Evolutionary conservation across 2,113 vertebrate genomes (phyloP), one percentile per base, ranked within the genome.

Genomic region (Macaca mulatta): DNA sequence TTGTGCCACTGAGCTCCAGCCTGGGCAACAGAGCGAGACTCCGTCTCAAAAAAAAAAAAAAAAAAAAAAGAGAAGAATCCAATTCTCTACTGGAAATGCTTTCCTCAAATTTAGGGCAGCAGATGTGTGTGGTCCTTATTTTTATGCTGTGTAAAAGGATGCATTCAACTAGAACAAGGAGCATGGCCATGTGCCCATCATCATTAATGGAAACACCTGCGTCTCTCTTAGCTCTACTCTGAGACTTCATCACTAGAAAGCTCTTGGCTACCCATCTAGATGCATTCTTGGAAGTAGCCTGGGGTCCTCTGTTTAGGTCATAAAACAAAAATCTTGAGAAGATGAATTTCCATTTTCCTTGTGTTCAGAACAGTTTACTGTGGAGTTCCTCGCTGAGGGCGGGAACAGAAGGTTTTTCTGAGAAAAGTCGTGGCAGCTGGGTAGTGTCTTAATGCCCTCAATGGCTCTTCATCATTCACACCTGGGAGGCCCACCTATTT

Each of bases 391-490:
- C 77, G 85, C 1, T 18, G 50, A 79, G 90, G 74, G 52, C 89
- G 64, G 92, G 6, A 27, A 45, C 14, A 3, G 0, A 8, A 45
- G 79, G 55, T 96, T 79, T 96, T 93, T 80, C 74, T 90, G 50
- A 67, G 1, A 48, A 96, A 83, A 83, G 83, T 32, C 25, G 0
- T 7, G 45, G 86, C 84, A 87, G 57, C 86, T 57, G 89, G 89
- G 95, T 48, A 85, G 17, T 22, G 23, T 48, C 70, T 90, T 94
- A 92, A 79, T 61, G n/a, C 40, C 50, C 67, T 90, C 92, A 64
- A 6, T 18, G 38, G 22, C 17, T 75, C 0, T 0, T 93, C 69
- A 2, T 32, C 0, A 0, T 23, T 64, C 84, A 30, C 6, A 43
- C 52, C n/a, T 52, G 32, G 35, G 43, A 97, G 69, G 50, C 0